These are phyloP conservation scores for Microplitis mediator DNA, from an alignment of 1,140 invertebrate genomes.

Conservation along the genomic window DNA sequence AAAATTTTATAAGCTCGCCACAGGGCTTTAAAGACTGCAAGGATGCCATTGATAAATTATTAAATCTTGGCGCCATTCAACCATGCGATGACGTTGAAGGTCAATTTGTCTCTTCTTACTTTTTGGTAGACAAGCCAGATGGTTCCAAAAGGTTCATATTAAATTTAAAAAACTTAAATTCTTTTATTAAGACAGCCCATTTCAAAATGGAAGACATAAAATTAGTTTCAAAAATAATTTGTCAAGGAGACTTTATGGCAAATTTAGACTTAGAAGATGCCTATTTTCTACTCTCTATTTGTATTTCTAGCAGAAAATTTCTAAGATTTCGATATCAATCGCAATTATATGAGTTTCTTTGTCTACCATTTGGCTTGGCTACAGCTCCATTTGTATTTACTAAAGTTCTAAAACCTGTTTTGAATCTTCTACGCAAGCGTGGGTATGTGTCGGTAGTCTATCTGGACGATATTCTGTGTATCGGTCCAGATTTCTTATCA, in stretches of 20 bases:
- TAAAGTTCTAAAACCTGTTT: neutral
- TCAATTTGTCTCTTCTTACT: slow-evolving; percentile 15
- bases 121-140: slow-evolving; percentile 9
- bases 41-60: neutral
- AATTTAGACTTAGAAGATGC: neutral
- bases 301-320: neutral
- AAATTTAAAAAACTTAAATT: slow-evolving; percentile 14
- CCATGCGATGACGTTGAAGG: neutral
- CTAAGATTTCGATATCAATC: neutral
- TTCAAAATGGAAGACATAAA: neutral
- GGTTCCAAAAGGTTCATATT: slow-evolving; percentile 8
- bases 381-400: neutral
- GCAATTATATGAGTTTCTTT: neutral
- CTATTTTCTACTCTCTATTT: neutral
- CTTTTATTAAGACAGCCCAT: neutral
- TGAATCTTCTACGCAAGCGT: neutral
- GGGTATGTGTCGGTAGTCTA: neutral
- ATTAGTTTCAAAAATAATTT: too few species aligned
- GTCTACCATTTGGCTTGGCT: neutral
- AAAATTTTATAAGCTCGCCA: neutral
- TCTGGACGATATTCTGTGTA: neutral
- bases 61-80: neutral
- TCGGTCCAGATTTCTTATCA: neutral
- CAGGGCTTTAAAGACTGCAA: neutral
- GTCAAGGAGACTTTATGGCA: neutral